These are phyloP conservation scores for Chalcosyrphus nemorum DNA, from an alignment of 2,888 invertebrate genomes.

Conservation along the genomic window DNA sequence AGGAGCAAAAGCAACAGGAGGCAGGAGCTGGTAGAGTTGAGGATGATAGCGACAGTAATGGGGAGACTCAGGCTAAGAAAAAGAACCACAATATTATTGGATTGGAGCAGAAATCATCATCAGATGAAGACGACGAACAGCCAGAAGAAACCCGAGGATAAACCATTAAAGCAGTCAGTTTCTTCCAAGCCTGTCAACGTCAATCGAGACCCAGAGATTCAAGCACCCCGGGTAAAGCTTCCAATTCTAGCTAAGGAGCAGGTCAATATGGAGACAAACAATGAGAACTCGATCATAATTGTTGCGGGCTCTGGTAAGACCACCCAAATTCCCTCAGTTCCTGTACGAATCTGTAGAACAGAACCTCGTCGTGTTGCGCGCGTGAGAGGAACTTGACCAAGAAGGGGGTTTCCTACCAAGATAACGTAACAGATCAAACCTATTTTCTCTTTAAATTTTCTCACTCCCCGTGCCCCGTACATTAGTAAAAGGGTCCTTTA, in stretches of 20 bases:
- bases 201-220: conserved; percentile 89
- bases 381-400: conserved; percentile 91
- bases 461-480: too few relatives aligned
- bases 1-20: conserved; percentile 71
- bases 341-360: conserved; percentile 97
- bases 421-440: conserved; percentile 93
- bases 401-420: conserved; percentile 93
- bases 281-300: conserved; percentile 93
- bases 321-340: conserved; percentile 99
- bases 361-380: conserved; percentile 99
- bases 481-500: too few relatives aligned
- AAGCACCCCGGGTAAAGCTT: conserved; percentile 91
- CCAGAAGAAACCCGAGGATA: conserved; percentile 71
- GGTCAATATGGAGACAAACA: conserved; percentile 95
- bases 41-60: conserved; percentile 81
- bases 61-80: conserved; percentile 81
- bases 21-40: conserved; percentile 79
- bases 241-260: conserved; percentile 97
- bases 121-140: conserved; percentile 58
- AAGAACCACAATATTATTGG: conserved; percentile 89
- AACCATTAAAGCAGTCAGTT: not conserved
- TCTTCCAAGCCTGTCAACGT: conserved; percentile 82
- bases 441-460: too few relatives aligned
- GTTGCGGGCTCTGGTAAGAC: conserved; percentile 98
- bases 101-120: conserved; percentile 82